phyloP scores from a whole-genome alignment of 1,140 invertebrate genomes.

The Camponotus floridanus region DNA sequence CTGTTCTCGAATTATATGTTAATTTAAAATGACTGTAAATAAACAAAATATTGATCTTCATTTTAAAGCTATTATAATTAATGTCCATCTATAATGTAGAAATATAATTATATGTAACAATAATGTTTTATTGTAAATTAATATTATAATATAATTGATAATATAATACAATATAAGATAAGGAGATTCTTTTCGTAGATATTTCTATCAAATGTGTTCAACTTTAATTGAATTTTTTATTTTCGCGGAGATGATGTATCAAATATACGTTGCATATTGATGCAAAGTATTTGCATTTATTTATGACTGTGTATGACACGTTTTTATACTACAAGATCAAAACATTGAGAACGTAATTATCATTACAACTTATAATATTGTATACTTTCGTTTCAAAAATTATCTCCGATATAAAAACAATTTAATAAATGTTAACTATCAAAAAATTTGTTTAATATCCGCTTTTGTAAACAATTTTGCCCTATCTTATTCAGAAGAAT shows the following conservation, averaged over 20 bases:
- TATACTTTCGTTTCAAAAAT: too few species aligned
- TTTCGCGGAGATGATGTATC: neutral
- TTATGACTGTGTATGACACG: neutral
- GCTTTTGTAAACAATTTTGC: slow-evolving; percentile 23
- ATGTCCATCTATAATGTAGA: slow-evolving; percentile 6
- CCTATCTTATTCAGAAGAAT: neutral
- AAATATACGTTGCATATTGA: neutral
- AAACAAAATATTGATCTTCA: slow-evolving; percentile 14
- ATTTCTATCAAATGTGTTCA: slow-evolving; percentile 10
- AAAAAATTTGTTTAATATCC: slow-evolving; percentile 22
- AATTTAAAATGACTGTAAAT: slow-evolving; percentile 20
- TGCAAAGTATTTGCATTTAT: neutral
- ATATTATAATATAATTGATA: neutral
- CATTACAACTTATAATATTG: neutral
- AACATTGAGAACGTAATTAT: neutral
- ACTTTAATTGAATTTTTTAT: neutral
- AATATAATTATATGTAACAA: neutral
- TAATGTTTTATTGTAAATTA: slow-evolving; percentile 32
- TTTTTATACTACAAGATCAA: neutral
- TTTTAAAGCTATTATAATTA: slow-evolving; percentile 24
- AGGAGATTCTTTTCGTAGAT: neutral
- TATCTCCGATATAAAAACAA: too few species aligned
- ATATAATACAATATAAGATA: neutral
- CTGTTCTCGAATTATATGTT: neutral
- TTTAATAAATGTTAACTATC: neutral